Conservation (phyloP, 2,797 vertebrate species). For the Microctenopoma steveboyesi region DNA sequence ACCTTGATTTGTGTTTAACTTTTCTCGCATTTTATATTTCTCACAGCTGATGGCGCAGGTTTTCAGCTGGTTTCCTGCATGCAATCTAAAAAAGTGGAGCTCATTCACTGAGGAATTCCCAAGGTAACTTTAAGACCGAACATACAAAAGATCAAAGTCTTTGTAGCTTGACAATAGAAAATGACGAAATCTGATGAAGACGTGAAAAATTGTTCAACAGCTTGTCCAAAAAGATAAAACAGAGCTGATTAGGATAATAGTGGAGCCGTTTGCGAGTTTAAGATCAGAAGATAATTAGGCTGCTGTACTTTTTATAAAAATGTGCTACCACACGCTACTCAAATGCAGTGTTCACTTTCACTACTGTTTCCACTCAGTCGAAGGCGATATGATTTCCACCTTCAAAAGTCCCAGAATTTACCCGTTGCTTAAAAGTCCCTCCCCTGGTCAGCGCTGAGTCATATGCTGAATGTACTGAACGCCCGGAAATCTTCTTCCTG, state of each 20-base stretch:
- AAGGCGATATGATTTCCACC: too few species aligned
- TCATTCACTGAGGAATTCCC: conserved; percentile 80
- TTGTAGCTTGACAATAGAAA: too few species aligned
- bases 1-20: neutral
- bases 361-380: too few species aligned
- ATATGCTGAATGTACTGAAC: neutral
- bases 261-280: neutral
- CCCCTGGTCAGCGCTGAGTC: neutral
- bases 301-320: neutral
- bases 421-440: too few species aligned
- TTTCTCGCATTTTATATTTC: conserved; percentile 9
- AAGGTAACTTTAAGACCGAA: conserved; percentile 76
- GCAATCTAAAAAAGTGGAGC: conserved; percentile 85
- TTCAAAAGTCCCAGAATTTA: too few species aligned
- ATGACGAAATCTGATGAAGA: too few species aligned
- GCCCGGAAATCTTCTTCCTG: too few species aligned
- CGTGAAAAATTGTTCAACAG: too few species aligned
- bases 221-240: too few species aligned
- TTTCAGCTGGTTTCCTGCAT: conserved; percentile 87
- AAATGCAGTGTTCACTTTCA: neutral
- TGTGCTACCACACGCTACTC: too few species aligned
- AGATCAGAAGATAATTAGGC: neutral
- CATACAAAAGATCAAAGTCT: neutral
- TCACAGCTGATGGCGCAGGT: conserved; percentile 85
- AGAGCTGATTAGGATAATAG: neutral